phyloP scores from a whole-genome alignment of 2,888 invertebrate species.

The Polydrusus pterygomalis region DNA sequence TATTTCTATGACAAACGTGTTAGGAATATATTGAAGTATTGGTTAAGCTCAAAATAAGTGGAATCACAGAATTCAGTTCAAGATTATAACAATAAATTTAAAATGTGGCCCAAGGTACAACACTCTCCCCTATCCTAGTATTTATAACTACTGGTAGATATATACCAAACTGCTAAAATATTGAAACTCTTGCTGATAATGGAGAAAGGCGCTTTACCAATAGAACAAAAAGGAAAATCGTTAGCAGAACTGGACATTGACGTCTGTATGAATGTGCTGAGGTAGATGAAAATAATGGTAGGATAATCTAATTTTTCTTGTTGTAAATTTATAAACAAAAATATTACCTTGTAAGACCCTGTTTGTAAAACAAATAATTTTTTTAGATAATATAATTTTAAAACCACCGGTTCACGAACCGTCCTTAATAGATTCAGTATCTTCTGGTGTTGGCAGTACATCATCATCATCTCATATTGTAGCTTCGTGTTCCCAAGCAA shows the following conservation, averaged over 20 bases:
- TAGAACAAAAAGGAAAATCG: constrained; percentile 53
- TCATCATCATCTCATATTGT: too few species aligned
- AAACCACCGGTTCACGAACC: not conserved
- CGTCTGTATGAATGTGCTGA: not conserved
- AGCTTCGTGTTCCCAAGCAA: too few species aligned
- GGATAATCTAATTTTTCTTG: not conserved
- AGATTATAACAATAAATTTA: too few species aligned
- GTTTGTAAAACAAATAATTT: not conserved
- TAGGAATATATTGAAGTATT: too few species aligned
- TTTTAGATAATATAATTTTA: not conserved
- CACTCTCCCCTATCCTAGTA: too few species aligned
- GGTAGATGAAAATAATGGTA: too few species aligned
- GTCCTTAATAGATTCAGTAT: not conserved
- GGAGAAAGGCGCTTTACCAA: constrained; percentile 56
- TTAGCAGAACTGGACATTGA: constrained; percentile 4
- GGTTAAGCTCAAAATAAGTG: too few species aligned
- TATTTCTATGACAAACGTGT: too few species aligned
- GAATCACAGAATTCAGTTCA: too few species aligned
- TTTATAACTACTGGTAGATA: not conserved
- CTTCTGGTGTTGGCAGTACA: too few species aligned
- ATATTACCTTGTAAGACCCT: not conserved
- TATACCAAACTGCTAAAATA: not conserved
- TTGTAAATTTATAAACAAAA: not conserved
- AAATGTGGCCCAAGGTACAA: too few species aligned
- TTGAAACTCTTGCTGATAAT: not conserved